These are phyloP conservation scores for Cactoblastis cactorum DNA, from an alignment of 2,888 invertebrate species.

Conservation along the genomic window DNA sequence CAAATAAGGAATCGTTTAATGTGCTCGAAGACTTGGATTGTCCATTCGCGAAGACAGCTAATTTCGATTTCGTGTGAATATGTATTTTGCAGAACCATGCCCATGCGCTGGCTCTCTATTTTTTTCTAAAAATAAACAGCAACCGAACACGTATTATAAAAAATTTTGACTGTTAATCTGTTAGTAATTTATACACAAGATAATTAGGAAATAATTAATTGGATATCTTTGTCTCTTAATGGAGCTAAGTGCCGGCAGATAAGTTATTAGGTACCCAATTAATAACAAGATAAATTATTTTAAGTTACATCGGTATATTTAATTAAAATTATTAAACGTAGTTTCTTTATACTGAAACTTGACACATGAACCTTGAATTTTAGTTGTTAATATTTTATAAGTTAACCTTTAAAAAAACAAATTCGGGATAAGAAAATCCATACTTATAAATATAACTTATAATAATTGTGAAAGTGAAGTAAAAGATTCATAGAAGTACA, in stretches of 20 bases:
- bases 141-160: not conserved
- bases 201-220: not conserved
- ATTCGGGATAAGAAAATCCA: no score
- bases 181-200: not conserved
- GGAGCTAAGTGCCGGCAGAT: not conserved
- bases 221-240: not conserved
- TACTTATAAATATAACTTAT: no score
- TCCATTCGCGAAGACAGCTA: slow-evolving; percentile 10
- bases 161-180: not conserved
- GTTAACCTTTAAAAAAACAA: no score
- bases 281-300: not conserved
- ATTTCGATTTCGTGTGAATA: slow-evolving; percentile 12
- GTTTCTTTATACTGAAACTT: not conserved
- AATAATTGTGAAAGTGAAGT: no score
- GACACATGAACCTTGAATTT: no score
- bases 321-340: not conserved
- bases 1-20: slow-evolving; percentile 13
- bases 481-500: no score
- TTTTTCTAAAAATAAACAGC: not conserved
- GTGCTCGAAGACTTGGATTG: slow-evolving; percentile 7
- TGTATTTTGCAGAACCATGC: not conserved
- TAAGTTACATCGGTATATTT: not conserved
- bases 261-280: no score
- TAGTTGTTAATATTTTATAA: no score
- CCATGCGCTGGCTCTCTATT: not conserved